Evolutionary conservation across 1,140 invertebrate species (phyloP), one percentile per base, ranked within the genome.

Genomic region (Polyergus mexicanus): DNA sequence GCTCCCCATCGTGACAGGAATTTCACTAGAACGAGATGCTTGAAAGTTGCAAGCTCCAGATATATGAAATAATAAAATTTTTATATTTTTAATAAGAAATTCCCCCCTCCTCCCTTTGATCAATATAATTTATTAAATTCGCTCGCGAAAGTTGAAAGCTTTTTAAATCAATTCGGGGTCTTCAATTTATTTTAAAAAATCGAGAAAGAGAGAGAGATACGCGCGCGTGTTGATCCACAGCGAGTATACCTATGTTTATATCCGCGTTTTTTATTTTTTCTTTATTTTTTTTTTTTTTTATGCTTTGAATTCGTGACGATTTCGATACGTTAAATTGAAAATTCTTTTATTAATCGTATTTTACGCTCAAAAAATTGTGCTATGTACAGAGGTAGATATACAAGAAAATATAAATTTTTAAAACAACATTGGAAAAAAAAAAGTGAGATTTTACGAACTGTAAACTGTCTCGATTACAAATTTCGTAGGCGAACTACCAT

Each of bases 161-260:
- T 1, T 60, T 41, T 19, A 25, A 58, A 58, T 38, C 11, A 10
- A 35, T 54, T 19, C 22, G 22, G 58, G 32, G 1, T 35, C 32
- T 35, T 35, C 22, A 58, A 28, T 47, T 32, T 76, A 63, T 62
- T 63, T 76, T 47, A 25, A 63, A 58, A 51, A 25, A 44, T 41
- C 5, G 10, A 10, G 47, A 41, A 11, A 44, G 11, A 44, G 8
- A 44, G 41, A 11, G 41, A 44, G 10, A 11, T 2, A 41, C 38
- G 2, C 1, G 10, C 41, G 2, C 11, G 11, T 44, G 10, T 44
- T 11, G 11, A 44, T 44, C 22, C 11, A 56, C 11, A 56, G 10
- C 72, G 54, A 75, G 22, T 19, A 38, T 41, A 35, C 32, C 22
- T 25, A 11, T 58, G 32, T 28, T 75, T 58, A 35, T 22, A 7